phyloP scores from a whole-genome alignment of 2,888 invertebrate species.

The Thecophora atra region DNA sequence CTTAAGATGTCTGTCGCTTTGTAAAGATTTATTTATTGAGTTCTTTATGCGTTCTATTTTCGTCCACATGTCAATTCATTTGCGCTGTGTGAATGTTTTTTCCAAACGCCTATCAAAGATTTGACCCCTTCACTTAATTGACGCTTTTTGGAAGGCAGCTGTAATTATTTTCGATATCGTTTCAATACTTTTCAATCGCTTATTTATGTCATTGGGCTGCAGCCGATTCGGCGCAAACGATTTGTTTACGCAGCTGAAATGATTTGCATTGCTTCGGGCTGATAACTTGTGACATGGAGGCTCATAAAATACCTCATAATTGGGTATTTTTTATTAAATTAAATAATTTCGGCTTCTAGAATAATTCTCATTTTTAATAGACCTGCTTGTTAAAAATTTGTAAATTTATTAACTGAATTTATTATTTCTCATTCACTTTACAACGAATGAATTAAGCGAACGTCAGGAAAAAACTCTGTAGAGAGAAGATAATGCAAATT shows the following conservation, averaged over 20 bases:
- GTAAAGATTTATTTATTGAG: neutral
- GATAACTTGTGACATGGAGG: neutral
- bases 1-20: too few relatives aligned
- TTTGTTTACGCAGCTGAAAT: neutral
- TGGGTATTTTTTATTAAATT: neutral
- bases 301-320: neutral
- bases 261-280: conserved; percentile 3
- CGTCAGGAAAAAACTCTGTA: too few relatives aligned
- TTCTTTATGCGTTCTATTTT: neutral
- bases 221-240: neutral
- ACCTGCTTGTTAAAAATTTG: too few relatives aligned
- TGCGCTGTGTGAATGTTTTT: neutral
- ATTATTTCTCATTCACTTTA: neutral
- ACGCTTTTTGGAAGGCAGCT: neutral
- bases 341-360: too few relatives aligned
- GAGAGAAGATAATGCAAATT: too few relatives aligned
- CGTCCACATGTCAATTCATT: conserved; percentile 1
- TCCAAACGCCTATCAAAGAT: neutral
- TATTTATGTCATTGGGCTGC: neutral
- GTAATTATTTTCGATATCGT: neutral
- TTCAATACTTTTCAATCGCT: neutral
- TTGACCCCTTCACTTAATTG: conserved; percentile 9
- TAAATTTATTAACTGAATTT: too few relatives aligned
- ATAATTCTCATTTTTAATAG: too few relatives aligned
- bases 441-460: neutral